phyloP scores from a whole-genome alignment of 2,888 invertebrate genomes.

The Temnothorax ravouxi region DNA sequence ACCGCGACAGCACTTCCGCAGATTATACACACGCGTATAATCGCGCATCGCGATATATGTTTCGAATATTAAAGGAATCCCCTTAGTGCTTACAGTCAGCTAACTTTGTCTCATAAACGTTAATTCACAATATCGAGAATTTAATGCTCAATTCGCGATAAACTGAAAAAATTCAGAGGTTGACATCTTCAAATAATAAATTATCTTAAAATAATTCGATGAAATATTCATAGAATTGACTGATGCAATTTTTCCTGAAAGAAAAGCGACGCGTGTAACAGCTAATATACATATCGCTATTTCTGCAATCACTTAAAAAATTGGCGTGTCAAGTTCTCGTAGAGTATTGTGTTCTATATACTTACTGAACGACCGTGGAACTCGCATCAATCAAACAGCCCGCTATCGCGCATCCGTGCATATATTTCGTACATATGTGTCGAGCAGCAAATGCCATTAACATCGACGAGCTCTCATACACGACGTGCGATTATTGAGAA shows the following conservation, averaged over 20 bases:
- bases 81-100: background rate
- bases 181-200: background rate
- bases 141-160: background rate
- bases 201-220: background rate
- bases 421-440: background rate
- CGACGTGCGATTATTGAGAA: constrained; percentile 8
- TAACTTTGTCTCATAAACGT: background rate
- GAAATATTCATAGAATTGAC: background rate
- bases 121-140: background rate
- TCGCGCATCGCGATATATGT: background rate
- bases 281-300: background rate
- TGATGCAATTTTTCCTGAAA: background rate
- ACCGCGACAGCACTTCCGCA: background rate
- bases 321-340: background rate
- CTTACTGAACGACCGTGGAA: background rate
- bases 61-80: constrained; percentile 10
- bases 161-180: background rate
- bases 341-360: background rate
- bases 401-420: background rate
- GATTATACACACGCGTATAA: background rate
- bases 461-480: background rate
- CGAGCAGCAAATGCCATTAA: constrained; percentile 2
- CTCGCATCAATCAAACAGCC: constrained; percentile 33
- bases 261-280: background rate
- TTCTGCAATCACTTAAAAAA: background rate